Evolutionary conservation across 2,888 invertebrate species (phyloP), one percentile per base, ranked within the genome.

Genomic region (Nomada hirtipes): DNA sequence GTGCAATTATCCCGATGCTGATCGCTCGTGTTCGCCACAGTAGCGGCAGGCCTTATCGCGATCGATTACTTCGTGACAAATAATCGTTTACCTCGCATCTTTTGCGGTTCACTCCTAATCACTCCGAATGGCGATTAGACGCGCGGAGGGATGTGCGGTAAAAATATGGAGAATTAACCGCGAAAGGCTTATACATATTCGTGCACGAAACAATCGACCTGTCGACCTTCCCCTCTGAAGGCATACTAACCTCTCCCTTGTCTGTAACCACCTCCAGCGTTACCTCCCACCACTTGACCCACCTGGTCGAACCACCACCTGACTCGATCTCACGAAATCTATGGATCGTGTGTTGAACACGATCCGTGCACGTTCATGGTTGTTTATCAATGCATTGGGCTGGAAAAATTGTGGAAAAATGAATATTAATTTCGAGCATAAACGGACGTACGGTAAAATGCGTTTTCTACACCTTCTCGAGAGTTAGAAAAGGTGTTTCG

Each of bases 261-360:
- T 20, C 74, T 36, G 78, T 79, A 83, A 82, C 83, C 84, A 67
- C 84, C 81, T 57, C 79, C 76, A 59, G 36, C 72, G 67, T 52
- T 63, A 61, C 23, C 85, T 26, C 68, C 90, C 89, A 86, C 89
- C 76, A 84, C 55, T 80, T 82, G 82, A 82, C 84, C 83, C 88
- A 88, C 90, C 89, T 88, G 90, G 90, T 79, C 84, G 76, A 85
- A 86, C 89, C 81, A 82, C 88, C 90, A 90, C 89, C 90, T 90
- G 90, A 90, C 89, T 86, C 85, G 86, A 86, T 88, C 84, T 76
- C 86, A 83, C 87, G 82, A 83, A 88, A 84, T 88, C 76, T 72
- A 78, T 83, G 76, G 72, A 79, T 85, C 87, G 55, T 73, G 42
- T 76, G 71, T 65, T 73, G 76, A 44, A 53, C 53, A 63, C 50